Evolutionary conservation across 2,888 invertebrate genomes (phyloP).

Genomic region (Axea sp.): DNA sequence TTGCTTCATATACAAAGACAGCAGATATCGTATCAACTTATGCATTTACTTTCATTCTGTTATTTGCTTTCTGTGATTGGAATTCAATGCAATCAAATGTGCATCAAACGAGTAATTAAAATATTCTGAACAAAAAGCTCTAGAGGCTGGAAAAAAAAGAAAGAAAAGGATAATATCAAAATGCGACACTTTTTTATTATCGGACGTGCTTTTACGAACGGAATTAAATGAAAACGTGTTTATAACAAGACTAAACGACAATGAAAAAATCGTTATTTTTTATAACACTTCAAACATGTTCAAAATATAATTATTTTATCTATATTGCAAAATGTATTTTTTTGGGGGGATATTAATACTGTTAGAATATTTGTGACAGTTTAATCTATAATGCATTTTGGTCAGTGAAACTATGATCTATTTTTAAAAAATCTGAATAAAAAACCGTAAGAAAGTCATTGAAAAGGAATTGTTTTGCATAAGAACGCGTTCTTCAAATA

Average conservation of each 20-base stretch:
- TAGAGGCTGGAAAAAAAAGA: not conserved
- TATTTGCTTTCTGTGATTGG: conserved; percentile 20
- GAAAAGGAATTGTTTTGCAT: conserved; percentile 2
- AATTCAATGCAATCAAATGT: conserved; percentile 19
- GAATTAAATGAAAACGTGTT: no score
- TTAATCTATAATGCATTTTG: not conserved
- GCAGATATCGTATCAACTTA: conserved; percentile 5
- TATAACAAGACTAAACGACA: not conserved
- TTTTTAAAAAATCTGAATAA: not conserved
- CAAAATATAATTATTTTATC: not conserved
- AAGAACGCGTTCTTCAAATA: conserved; percentile 1
- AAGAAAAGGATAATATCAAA: not conserved
- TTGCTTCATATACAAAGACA: conserved; percentile 11
- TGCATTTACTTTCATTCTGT: conserved; percentile 18
- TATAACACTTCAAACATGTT: conserved; percentile 9
- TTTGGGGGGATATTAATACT: no score
- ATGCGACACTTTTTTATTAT: no score
- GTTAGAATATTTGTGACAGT: not conserved
- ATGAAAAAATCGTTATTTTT: conserved; percentile 15
- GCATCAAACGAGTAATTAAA: conserved; percentile 26
- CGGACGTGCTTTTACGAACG: no score
- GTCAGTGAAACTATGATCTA: conserved; percentile 12
- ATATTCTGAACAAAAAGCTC: conserved; percentile 2
- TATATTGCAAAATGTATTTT: not conserved
- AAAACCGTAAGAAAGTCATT: conserved; percentile 1